phyloP scores from a whole-genome alignment of 2,888 invertebrate species.

The Perizoma flavofasciatum region DNA sequence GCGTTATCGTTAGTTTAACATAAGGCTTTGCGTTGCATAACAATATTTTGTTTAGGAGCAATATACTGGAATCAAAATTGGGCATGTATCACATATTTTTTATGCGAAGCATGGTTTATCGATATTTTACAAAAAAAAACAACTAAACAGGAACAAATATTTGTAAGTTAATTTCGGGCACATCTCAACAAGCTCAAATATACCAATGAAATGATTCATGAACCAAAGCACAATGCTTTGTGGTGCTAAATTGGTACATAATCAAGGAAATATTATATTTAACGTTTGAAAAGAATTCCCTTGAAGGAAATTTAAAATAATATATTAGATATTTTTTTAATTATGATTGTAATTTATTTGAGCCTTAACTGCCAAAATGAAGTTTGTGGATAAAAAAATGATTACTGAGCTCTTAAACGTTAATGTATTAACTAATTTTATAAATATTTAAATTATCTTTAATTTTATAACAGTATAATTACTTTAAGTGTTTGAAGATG shows the following conservation, averaged over 20 bases:
- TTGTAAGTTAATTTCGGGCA: neutral
- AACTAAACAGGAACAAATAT: neutral
- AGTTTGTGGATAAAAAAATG: conserved; percentile 44
- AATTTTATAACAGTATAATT: conserved; percentile 41
- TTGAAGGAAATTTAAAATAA: conserved; percentile 17
- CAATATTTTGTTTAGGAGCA: neutral
- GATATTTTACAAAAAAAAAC: neutral
- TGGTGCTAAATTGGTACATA: conserved; percentile 48
- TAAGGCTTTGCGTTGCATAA: neutral
- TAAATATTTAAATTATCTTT: conserved; percentile 42
- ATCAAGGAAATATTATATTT: conserved; percentile 32
- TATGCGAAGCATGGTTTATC: too few relatives aligned
- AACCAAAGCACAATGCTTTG: conserved; percentile 29
- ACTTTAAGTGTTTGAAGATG: conserved; percentile 39
- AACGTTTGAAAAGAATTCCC: conserved; percentile 59
- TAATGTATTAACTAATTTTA: conserved; percentile 41
- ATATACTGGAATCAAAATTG: too few relatives aligned
- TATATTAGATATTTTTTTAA: conserved; percentile 6
- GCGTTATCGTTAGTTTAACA: conserved; percentile 4
- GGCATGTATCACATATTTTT: too few relatives aligned
- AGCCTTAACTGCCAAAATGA: conserved; percentile 42
- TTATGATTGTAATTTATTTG: conserved; percentile 25
- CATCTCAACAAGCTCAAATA: conserved; percentile 21
- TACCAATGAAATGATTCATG: conserved; percentile 1
- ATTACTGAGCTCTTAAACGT: conserved; percentile 42